Conservation (phyloP, 1,140 invertebrate genomes). For the Tetraneura akinire region DNA sequence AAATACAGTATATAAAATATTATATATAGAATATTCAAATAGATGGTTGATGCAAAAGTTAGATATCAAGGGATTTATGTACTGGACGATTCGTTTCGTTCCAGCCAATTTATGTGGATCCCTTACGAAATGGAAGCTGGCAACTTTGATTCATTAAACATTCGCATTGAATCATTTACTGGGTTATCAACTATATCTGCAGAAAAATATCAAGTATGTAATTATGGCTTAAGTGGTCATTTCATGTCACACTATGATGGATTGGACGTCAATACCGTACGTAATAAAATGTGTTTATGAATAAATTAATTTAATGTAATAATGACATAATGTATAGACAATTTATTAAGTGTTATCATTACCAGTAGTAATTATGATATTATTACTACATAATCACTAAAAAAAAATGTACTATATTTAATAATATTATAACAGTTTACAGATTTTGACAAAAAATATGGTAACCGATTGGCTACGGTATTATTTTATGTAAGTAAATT, state of each 20-base stretch:
- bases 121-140: fast-evolving
- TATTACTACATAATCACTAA: no score
- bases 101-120: neutral
- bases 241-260: neutral
- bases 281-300: neutral
- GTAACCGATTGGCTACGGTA: constrained; percentile 1
- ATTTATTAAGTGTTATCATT: no score
- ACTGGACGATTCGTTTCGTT: neutral
- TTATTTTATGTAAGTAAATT: constrained; percentile 2
- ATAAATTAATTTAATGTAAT: no score
- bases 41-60: neutral
- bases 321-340: no score
- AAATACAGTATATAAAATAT: no score
- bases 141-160: neutral
- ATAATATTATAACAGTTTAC: no score
- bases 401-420: no score
- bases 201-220: neutral
- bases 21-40: no score
- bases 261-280: neutral
- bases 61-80: fast-evolving
- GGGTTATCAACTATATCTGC: neutral
- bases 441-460: neutral
- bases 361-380: no score
- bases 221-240: constrained; percentile 15
- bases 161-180: neutral